phyloP scores from a whole-genome alignment of 2,113 vertebrate species.

The Hippocampus abdominalis region DNA sequence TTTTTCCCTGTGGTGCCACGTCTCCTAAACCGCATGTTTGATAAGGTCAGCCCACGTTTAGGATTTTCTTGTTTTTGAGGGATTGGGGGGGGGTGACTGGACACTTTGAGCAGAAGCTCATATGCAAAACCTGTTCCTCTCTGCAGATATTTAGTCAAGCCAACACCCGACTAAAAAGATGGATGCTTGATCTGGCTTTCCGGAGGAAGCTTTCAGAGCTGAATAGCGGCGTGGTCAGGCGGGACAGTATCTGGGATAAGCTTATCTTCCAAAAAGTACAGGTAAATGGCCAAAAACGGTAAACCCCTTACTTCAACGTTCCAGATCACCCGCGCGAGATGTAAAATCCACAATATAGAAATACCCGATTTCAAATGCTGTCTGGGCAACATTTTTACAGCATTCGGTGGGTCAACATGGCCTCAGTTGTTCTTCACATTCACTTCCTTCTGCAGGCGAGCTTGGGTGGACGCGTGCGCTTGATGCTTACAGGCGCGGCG shows the following conservation, averaged over 20 bases:
- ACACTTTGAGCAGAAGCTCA: neutral
- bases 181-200: constrained; percentile 91
- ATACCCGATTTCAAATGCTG: neutral
- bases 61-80: neutral
- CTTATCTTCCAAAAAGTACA: constrained; percentile 95
- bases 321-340: no score
- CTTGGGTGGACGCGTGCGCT: constrained; percentile 85
- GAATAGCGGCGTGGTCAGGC: constrained; percentile 84
- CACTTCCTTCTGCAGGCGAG: constrained; percentile 71
- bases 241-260: constrained; percentile 93
- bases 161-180: constrained; percentile 85
- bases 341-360: neutral
- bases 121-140: neutral
- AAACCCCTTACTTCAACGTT: no score
- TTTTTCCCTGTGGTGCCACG: constrained; percentile 94
- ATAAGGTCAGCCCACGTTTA: constrained; percentile 77
- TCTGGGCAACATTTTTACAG: no score
- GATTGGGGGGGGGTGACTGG: neutral
- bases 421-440: neutral
- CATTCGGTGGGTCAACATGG: neutral
- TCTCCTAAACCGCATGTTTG: constrained; percentile 96
- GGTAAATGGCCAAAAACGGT: constrained; percentile 64
- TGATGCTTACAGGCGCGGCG: constrained; percentile 93
- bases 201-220: constrained; percentile 92
- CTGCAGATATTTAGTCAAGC: constrained; percentile 89